Evolutionary conservation across 2,797 vertebrate species (phyloP).

Genomic region (Mus spretus): DNA sequence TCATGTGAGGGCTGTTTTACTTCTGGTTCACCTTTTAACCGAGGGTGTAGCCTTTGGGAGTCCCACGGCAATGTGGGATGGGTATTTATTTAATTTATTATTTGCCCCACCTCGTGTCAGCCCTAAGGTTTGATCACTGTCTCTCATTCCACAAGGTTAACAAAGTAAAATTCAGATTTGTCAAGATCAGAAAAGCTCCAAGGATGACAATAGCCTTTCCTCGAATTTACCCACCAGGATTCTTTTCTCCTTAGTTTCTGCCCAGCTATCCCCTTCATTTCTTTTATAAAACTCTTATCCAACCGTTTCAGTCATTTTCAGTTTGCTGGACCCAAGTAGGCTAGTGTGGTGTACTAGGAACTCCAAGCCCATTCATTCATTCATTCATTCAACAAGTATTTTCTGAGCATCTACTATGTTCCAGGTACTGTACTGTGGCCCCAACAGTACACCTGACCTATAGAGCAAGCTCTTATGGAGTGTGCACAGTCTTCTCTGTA

Average conservation of each 20-base stretch:
- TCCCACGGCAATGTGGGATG: not conserved
- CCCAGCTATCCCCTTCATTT: not conserved
- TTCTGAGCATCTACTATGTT: not conserved
- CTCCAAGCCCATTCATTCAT: not conserved
- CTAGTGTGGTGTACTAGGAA: not conserved
- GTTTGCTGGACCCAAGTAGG: not conserved
- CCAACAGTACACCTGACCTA: not conserved
- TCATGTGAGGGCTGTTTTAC: not conserved
- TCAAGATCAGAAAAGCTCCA: constrained; percentile 9
- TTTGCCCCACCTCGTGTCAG: not conserved
- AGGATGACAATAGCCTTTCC: not conserved
- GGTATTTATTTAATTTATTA: constrained; percentile 27
- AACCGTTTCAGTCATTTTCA: constrained; percentile 29
- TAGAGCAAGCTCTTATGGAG: not conserved
- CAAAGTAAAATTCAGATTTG: constrained; percentile 49
- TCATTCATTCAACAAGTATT: not conserved
- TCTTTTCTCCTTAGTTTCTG: not conserved
- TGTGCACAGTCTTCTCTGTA: not conserved
- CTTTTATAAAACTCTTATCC: not conserved
- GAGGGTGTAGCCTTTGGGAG: not conserved
- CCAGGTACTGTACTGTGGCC: not conserved
- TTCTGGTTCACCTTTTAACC: constrained; percentile 13
- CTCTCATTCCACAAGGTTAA: constrained; percentile 30
- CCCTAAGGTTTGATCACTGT: constrained; percentile 24
- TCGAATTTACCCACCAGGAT: not conserved